phyloP scores from a whole-genome alignment of 1,140 invertebrate genomes.

The Saccostrea glomerata region DNA sequence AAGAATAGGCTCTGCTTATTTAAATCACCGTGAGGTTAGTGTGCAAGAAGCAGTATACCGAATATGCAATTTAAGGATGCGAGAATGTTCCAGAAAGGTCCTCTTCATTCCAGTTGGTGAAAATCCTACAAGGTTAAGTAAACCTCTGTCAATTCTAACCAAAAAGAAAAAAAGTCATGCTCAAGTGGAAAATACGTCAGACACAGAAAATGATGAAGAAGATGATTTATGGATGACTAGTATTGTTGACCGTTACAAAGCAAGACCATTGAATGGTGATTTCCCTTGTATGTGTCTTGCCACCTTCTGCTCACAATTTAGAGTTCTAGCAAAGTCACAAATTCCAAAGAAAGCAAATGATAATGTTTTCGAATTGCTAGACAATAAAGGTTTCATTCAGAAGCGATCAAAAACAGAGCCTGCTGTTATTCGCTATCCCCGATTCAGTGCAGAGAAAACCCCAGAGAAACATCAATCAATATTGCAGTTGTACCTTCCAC shows the following conservation, averaged over 20 bases:
- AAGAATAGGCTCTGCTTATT: too few species aligned
- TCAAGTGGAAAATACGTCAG: too few species aligned
- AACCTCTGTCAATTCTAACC: slow-evolving; percentile 40
- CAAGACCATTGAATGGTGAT: too few species aligned
- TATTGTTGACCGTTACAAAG: not conserved
- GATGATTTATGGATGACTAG: slow-evolving; percentile 42
- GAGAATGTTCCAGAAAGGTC: too few species aligned
- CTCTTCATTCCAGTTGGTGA: slow-evolving; percentile 24
- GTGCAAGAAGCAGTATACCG: too few species aligned
- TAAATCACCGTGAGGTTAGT: too few species aligned
- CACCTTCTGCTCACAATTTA: slow-evolving; percentile 51
- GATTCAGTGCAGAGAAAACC: too few species aligned
- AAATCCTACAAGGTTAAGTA: slow-evolving; percentile 35
- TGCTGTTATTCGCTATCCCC: slow-evolving; percentile 45
- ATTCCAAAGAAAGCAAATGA: slow-evolving; percentile 27
- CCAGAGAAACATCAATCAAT: too few species aligned
- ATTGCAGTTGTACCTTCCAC: too few species aligned
- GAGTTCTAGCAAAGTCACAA: slow-evolving; percentile 45
- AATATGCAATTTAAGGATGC: too few species aligned
- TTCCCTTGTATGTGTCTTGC: slow-evolving; percentile 52
- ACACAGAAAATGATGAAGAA: not conserved
- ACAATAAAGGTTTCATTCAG: slow-evolving; percentile 49
- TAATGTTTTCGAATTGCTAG: too few species aligned
- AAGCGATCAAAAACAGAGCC: slow-evolving; percentile 32
- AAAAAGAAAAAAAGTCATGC: slow-evolving; percentile 4